These are phyloP conservation scores for Calyptommatus sinebrachiatus DNA, from an alignment of 2,113 vertebrate species.

Conservation along the genomic window DNA sequence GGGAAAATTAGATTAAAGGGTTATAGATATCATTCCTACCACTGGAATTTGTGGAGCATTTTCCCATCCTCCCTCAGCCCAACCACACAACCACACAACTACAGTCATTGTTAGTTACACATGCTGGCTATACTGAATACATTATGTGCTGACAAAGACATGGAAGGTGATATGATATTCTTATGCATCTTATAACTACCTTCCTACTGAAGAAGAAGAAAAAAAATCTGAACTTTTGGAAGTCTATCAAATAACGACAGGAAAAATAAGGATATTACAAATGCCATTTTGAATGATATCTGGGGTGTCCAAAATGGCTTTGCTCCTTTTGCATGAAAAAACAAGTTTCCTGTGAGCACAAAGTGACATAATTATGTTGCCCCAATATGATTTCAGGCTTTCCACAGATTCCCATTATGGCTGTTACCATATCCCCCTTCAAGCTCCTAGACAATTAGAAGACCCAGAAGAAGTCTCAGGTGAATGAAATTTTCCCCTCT, in stretches of 20 bases:
- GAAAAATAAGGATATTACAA: not conserved
- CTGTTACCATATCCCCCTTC: too few species aligned
- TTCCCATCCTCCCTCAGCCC: not conserved
- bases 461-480: too few species aligned
- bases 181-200: constrained; percentile 25
- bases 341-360: too few species aligned
- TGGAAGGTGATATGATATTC: constrained; percentile 29
- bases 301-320: too few species aligned
- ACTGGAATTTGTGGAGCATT: constrained; percentile 53
- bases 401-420: too few species aligned
- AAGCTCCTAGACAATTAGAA: too few species aligned
- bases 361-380: too few species aligned
- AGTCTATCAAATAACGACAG: constrained; percentile 14
- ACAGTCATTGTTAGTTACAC: constrained; percentile 46
- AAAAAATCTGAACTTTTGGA: constrained; percentile 30
- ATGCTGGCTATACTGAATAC: constrained; percentile 28
- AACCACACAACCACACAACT: constrained; percentile 58
- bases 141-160: not conserved
- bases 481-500: too few species aligned
- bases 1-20: constrained; percentile 61
- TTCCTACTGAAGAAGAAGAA: constrained; percentile 35
- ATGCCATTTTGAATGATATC: too few species aligned
- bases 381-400: too few species aligned
- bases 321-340: too few species aligned
- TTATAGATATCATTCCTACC: constrained; percentile 61